Base-by-base conservation (phyloP, 2,113 vertebrate genomes). In the Poeciliopsis occidentalis region DNA sequence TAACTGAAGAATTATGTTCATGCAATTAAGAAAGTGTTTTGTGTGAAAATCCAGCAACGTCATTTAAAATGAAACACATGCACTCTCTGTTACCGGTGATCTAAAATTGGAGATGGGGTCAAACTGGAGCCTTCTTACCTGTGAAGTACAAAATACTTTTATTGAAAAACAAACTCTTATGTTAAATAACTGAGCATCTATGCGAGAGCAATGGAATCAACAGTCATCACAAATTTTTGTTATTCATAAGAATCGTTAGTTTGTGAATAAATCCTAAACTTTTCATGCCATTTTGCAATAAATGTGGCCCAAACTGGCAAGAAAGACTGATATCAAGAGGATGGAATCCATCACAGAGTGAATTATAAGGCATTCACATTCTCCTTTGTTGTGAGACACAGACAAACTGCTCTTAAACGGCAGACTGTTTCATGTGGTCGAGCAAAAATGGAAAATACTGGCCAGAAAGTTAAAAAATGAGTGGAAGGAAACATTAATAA, bases 241-340 rank as follows among this genome's bases (percentile, higher is more conserved):
- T 90, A 92, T 91, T 82, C 75, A 93, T 92, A 92, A 91, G 83
- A 85, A 68, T 90, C 87, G 90, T 91, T 91, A 87, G 73, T 86
- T 88, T 87, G 82, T 77, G 83, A 88, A 92, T 91, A 91, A 83
- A 85, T 82, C 19, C 34, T 89, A 91, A 92, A 90, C 92, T 92
- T 93, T 92, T 82, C 86, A 85, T 87, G 79, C 89, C 60, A 61
- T 81, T 91, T 89, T 81, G 76, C 80, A 83, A 66, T 84, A 83
- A 88, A 84, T 65, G 87, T 76, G 84, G 87, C 64, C 82, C 79
- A 61, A 84, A 80, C 82, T 85, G 88, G 76, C 88, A 83, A 90
- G 91, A 92, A 87, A 89, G 92, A 93, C 83, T 77, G 90, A 92
- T 92, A 83, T 60, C 17, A 3, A 4, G 71, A 54, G 75, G 80